A percentile compares a stretch with the other conserved stretches of the same genome.
Conservation (phyloP, 30 jellyfish, hydroid and myxozoan genomes). For the Phacellophora camtschatica region DNA sequence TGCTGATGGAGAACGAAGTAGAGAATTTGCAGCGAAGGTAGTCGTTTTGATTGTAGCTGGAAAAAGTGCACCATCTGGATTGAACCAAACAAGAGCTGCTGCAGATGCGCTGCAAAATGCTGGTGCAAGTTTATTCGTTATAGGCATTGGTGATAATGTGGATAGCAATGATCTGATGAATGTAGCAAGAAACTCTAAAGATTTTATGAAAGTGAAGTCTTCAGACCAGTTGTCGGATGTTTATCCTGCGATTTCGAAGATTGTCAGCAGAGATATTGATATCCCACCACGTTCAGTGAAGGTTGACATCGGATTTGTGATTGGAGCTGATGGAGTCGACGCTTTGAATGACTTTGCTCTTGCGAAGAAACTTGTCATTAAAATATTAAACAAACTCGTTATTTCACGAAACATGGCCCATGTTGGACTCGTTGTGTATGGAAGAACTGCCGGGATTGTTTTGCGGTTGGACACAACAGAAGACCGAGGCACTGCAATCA, state of each 20-base stretch:
- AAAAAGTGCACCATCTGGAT: neutral
- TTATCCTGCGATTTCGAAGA: neutral
- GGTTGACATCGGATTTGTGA: constrained; percentile 28
- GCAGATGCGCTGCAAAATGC: neutral
- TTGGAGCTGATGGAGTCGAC: constrained; percentile 46
- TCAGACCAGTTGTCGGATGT: constrained; percentile 2
- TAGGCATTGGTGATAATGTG: constrained; percentile 34
- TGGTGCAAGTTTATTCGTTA: constrained; percentile 6
- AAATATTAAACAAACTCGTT: constrained; percentile 6
- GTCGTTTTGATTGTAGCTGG: constrained; percentile 51
- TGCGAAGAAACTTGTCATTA: constrained; percentile 27
- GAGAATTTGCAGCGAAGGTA: constrained; percentile 40
- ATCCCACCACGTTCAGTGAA: neutral
- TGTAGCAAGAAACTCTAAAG: constrained; percentile 2
- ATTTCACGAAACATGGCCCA: constrained; percentile 32
- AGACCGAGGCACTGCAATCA: neutral
- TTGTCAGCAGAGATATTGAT: neutral
- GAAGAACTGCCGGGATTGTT: constrained; percentile 25
- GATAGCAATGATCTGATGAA: neutral
- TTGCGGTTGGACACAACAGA: neutral
- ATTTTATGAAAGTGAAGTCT: neutral
- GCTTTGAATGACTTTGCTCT: neutral
- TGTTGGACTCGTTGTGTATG: constrained; percentile 32
- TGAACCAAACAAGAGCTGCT: neutral
- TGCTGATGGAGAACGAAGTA: neutral